Evolutionary conservation across 2,113 vertebrate genomes (phyloP), one percentile per base, ranked within the genome.

Genomic region (Falco punctatus): DNA sequence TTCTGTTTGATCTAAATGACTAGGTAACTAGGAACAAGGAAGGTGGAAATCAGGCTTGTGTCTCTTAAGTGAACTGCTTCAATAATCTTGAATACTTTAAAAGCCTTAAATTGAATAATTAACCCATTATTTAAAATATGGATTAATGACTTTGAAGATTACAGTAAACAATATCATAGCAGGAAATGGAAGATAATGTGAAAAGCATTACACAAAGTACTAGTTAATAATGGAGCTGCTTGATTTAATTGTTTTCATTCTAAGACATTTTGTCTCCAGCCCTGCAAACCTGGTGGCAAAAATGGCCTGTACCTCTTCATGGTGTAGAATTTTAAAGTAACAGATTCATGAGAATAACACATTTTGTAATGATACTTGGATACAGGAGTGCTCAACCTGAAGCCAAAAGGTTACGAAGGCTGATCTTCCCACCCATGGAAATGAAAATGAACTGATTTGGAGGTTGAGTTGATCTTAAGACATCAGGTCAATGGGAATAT

Each of bases 161-260:
- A 61, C 48, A 15, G 38, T 72, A 89, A 91, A 57, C 20, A 85
- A 23, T 75, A 78, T 44, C 33, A 49, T 61, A 75, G 66, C 52
- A 93, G 44, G 35, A 91, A 92, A 91, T 79, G 30, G 75, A 77
- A 96, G 51, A 83, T 33, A 81, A 74, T 82, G 44, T 64, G 85
- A 72, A 87, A 87, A 72, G 2, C 30, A 61, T 75, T 72, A 54
- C 30, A 65, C 14, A 70, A 75, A 88, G 28, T 65, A 42, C 33
- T 46, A 57, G 52, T 48, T 81, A 86, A 54, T 74, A 79, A 44
- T 26, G 33, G 27, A 89, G 6, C 33, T 5, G 1, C 24, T 78
- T 81, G 23, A 80, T 80, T 69, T 89, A 70, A 84, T 86, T 83
- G 35, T 51, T 75, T 83, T 55, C 32, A 49, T 40, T 80, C 9